Conservation (phyloP, 2,888 invertebrate species). For the Oscheius myriophilus region DNA sequence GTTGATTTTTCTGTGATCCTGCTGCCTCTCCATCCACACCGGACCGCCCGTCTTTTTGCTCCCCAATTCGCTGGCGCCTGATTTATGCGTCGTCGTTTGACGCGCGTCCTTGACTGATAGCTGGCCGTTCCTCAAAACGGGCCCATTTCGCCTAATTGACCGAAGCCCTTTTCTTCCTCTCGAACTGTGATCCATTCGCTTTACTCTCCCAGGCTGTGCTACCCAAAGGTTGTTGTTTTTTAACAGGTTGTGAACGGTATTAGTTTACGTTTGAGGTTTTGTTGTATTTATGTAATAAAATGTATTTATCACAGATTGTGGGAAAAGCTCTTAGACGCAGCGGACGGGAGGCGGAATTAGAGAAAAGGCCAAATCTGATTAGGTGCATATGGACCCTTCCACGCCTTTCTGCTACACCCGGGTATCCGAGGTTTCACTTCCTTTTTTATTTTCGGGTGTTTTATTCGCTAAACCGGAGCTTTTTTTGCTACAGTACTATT, state of each 20-base stretch:
- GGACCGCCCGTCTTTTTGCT: background rate
- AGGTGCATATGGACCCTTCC: slow-evolving; percentile 9
- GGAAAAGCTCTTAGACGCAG: too few species aligned
- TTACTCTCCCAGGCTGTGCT: background rate
- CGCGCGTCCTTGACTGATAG: slow-evolving; percentile 15
- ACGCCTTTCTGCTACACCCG: too few species aligned
- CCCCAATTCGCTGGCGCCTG: slow-evolving; percentile 19
- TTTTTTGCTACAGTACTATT: too few species aligned
- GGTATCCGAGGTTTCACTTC: too few species aligned
- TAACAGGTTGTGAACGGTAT: background rate
- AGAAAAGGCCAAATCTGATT: slow-evolving; percentile 14
- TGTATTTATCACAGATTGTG: background rate
- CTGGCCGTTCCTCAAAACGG: slow-evolving; percentile 9
- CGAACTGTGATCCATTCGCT: background rate
- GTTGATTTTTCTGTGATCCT: too few species aligned
- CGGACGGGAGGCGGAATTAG: too few species aligned
- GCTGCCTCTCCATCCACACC: too few species aligned
- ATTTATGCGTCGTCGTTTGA: slow-evolving; percentile 19
- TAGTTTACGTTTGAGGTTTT: background rate
- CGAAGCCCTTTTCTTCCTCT: background rate
- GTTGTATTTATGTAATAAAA: background rate
- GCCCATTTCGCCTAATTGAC: slow-evolving; percentile 7
- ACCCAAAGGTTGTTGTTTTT: background rate
- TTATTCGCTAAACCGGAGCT: too few species aligned
- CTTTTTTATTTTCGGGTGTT: too few species aligned